phyloP scores from a whole-genome alignment of 64 coral and sea anemone species.

The Trachythela sp. region DNA sequence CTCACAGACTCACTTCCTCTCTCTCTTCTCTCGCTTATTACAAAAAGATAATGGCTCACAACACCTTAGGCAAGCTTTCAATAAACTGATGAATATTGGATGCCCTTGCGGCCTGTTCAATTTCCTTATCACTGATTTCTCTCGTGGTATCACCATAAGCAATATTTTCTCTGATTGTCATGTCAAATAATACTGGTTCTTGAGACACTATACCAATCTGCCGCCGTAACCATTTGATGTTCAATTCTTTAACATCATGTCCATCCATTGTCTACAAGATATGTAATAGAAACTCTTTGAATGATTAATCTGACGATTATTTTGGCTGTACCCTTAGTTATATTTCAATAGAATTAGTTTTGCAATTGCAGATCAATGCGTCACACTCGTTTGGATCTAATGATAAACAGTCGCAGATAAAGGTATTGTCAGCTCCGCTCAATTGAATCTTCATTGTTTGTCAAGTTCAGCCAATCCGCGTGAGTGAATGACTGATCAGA shows the following conservation, averaged over 20 bases:
- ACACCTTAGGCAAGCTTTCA: background rate
- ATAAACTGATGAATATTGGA: conserved; percentile 15
- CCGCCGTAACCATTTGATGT: conserved; percentile 80
- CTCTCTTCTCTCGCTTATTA: background rate
- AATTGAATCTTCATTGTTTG: too few relatives aligned
- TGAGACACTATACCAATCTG: conserved; percentile 84
- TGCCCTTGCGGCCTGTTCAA: background rate
- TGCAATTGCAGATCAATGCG: too few relatives aligned
- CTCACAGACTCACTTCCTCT: background rate
- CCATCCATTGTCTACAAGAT: conserved; percentile 63
- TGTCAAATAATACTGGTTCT: conserved; percentile 81
- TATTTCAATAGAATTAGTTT: too few relatives aligned
- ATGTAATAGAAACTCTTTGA: background rate
- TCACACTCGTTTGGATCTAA: too few relatives aligned
- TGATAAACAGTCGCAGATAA: too few relatives aligned
- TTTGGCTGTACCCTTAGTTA: too few relatives aligned
- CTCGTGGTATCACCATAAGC: conserved; percentile 80
- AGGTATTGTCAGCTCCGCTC: too few relatives aligned
- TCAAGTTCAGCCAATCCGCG: too few relatives aligned
- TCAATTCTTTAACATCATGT: conserved; percentile 54
- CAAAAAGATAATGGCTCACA: background rate
- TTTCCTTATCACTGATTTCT: conserved; percentile 7
- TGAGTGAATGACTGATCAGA: too few relatives aligned
- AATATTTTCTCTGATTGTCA: conserved; percentile 69
- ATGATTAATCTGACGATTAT: too few relatives aligned